A percentile compares a stretch with the other conserved stretches of the same genome.
phyloP scores from a whole-genome alignment of 2,797 vertebrate genomes.

The Gymnothorax javanicus region DNA sequence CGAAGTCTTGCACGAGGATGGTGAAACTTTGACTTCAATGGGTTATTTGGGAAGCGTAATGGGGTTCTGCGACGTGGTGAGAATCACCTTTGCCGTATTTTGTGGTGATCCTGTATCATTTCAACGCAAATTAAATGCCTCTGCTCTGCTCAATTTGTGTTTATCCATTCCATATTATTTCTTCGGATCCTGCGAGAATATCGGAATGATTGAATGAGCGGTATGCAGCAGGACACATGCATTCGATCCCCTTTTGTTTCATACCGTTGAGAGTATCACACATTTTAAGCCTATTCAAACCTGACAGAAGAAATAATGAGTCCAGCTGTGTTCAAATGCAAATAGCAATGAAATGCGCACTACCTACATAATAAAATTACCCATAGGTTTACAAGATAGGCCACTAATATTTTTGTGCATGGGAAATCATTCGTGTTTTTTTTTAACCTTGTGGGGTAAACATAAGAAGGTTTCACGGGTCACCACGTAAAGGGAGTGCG shows the following conservation, averaged over 20 bases:
- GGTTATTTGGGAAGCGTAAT: background rate
- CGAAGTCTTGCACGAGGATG: conserved; percentile 2
- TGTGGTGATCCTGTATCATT: background rate
- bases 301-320: background rate
- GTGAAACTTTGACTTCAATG: background rate
- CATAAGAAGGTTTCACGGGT: background rate
- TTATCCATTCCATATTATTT: background rate
- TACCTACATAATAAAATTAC: background rate
- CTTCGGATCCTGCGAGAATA: background rate
- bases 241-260: background rate
- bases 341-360: background rate
- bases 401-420: too few relatives aligned
- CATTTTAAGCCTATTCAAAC: background rate
- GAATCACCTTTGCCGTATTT: background rate
- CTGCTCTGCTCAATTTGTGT: background rate
- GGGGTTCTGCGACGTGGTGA: background rate
- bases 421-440: background rate
- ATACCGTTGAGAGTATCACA: background rate
- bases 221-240: background rate
- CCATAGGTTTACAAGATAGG: too few relatives aligned
- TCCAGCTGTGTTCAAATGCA: background rate
- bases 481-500: background rate
- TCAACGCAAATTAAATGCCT: background rate
- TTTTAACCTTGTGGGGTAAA: background rate
- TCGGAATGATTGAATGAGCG: background rate